phyloP scores from a whole-genome alignment of 2,888 invertebrate genomes.

The Eristalis tenax region DNA sequence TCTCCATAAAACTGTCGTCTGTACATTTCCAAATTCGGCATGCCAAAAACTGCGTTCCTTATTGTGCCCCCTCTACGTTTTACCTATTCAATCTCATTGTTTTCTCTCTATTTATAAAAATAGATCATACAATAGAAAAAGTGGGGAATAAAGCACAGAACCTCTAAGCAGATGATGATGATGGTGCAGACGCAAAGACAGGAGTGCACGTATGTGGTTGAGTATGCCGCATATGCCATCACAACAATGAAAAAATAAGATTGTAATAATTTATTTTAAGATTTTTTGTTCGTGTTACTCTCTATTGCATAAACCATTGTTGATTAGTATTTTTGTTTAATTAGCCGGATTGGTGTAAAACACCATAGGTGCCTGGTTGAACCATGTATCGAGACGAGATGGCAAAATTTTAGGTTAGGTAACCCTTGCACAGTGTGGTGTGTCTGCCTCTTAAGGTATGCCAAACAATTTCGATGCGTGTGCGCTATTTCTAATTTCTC shows the following conservation, averaged over 20 bases:
- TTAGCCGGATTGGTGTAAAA: constrained; percentile 27
- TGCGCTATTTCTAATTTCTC: constrained; percentile 27
- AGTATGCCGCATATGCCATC: constrained; percentile 16
- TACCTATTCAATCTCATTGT: constrained; percentile 5
- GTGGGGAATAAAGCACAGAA: neutral
- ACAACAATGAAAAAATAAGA: constrained; percentile 37
- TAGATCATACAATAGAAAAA: constrained; percentile 34
- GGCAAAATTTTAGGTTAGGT: neutral
- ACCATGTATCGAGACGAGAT: neutral
- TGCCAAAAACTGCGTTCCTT: constrained; percentile 26
- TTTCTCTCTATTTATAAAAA: constrained; percentile 25
- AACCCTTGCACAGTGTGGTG: neutral
- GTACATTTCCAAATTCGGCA: constrained; percentile 35
- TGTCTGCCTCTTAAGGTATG: neutral
- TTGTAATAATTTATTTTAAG: constrained; percentile 44
- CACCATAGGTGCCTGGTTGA: neutral
- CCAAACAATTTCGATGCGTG: neutral
- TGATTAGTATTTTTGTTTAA: neutral
- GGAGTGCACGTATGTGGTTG: neutral
- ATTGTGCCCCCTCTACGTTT: neutral
- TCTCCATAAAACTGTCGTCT: constrained; percentile 17
- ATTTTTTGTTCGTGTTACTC: constrained; percentile 23
- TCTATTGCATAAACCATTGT: constrained; percentile 34
- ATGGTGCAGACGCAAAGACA: neutral
- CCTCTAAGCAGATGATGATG: neutral